A percentile compares a stretch with the other conserved stretches of the same genome.
Conservation (phyloP, 2,888 invertebrate species). For the Hipparchia semele region DNA sequence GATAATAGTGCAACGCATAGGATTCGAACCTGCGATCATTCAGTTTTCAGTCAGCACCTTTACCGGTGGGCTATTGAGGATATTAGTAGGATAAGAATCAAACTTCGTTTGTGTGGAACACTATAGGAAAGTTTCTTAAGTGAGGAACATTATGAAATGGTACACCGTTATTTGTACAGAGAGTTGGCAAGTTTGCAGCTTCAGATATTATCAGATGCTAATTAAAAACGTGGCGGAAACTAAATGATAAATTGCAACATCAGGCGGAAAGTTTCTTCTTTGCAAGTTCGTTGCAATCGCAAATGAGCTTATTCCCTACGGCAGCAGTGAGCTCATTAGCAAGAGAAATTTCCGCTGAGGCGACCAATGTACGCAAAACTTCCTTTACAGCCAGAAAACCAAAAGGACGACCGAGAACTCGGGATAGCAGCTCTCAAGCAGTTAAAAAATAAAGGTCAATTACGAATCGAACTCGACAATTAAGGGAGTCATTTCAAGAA, state of each 20-base stretch:
- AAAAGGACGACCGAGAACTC: slow-evolving; percentile 9
- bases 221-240: slow-evolving; percentile 57
- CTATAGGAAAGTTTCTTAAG: neutral
- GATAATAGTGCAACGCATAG: no score
- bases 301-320: slow-evolving; percentile 73
- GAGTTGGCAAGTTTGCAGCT: slow-evolving; percentile 17
- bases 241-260: slow-evolving; percentile 66
- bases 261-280: slow-evolving; percentile 59
- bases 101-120: no score
- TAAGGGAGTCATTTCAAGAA: neutral
- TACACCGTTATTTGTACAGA: neutral
- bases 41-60: no score
- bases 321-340: slow-evolving; percentile 67
- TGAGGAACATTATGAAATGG: neutral
- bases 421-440: neutral
- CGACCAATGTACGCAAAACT: slow-evolving; percentile 51
- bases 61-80: no score
- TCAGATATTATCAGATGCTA: slow-evolving; percentile 37
- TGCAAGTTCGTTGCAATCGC: slow-evolving; percentile 58
- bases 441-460: slow-evolving; percentile 16
- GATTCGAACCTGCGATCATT: no score
- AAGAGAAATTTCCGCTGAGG: slow-evolving; percentile 51
- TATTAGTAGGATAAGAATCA: no score
- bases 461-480: slow-evolving; percentile 7
- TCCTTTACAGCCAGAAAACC: slow-evolving; percentile 29